These are phyloP conservation scores for Notospermus geniculatus DNA, from an alignment of 1,140 invertebrate species.

Conservation along the genomic window DNA sequence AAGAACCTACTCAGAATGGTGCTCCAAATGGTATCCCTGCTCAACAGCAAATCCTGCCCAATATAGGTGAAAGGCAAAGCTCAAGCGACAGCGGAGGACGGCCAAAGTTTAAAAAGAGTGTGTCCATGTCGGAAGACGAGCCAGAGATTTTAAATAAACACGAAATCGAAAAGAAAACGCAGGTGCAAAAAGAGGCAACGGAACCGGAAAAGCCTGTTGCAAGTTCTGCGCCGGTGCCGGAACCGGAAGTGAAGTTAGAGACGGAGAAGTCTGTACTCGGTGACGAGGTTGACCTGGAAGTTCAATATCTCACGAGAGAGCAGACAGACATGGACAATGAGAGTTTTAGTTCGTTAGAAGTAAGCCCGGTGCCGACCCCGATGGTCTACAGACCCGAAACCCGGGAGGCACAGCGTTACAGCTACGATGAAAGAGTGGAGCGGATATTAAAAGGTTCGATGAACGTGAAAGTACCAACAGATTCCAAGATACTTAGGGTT, in stretches of 20 bases:
- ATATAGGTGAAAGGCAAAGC: too few species aligned
- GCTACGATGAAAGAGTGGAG: constrained; percentile 25
- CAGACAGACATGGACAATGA: background rate
- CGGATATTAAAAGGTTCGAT: constrained; percentile 39
- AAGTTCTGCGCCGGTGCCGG: background rate
- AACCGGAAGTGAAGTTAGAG: background rate
- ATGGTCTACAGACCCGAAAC: constrained; percentile 38
- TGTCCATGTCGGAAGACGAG: too few species aligned
- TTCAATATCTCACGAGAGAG: background rate
- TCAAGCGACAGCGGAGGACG: too few species aligned
- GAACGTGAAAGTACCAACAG: constrained; percentile 31
- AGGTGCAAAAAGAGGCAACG: background rate
- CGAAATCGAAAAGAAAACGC: background rate
- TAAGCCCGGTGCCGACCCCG: constrained; percentile 40
- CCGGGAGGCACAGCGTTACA: constrained; percentile 30
- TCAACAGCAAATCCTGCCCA: too few species aligned
- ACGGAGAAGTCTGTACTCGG: background rate
- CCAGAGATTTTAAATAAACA: too few species aligned
- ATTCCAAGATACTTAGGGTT: constrained; percentile 33
- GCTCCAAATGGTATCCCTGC: too few species aligned
- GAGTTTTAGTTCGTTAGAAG: constrained; percentile 13
- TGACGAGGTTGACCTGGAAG: constrained; percentile 3
- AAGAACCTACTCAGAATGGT: too few species aligned
- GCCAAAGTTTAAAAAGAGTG: too few species aligned
- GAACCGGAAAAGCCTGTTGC: background rate